Percentiles rank a stretch among this genome's conserved stretches.
Conservation (phyloP, 2,797 vertebrate species). For the Luscinia megarhynchos region DNA sequence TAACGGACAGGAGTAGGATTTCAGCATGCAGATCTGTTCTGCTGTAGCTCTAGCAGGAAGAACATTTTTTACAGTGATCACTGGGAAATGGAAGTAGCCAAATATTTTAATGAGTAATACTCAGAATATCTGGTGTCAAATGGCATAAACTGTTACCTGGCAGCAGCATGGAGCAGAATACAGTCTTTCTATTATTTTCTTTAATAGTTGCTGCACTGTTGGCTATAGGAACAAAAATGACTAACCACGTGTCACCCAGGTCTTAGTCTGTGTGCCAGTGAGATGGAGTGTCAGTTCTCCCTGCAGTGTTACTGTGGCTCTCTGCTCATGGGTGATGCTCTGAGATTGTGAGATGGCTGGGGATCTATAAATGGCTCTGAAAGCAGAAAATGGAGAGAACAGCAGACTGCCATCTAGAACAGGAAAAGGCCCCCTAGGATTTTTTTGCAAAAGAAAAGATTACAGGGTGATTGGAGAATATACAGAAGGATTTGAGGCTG, state of each 20-base stretch:
- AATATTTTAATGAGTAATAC: neutral
- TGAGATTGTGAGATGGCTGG: neutral
- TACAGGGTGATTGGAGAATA: neutral
- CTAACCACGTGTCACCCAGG: fast-evolving
- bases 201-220: neutral
- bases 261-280: neutral
- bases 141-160: neutral
- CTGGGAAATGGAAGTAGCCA: neutral
- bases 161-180: neutral
- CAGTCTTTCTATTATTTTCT: neutral
- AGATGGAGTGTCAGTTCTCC: neutral
- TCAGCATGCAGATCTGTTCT: neutral
- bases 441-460: neutral
- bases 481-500: neutral
- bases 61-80: neutral
- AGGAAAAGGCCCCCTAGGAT: neutral
- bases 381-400: neutral
- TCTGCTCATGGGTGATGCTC: neutral
- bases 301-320: neutral
- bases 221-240: neutral
- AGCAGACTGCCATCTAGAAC: neutral
- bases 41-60: neutral
- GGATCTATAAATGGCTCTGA: neutral
- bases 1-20: neutral
- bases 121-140: neutral